Conservation (phyloP, 2,797 vertebrate genomes). For the Hippoglossus hippoglossus region DNA sequence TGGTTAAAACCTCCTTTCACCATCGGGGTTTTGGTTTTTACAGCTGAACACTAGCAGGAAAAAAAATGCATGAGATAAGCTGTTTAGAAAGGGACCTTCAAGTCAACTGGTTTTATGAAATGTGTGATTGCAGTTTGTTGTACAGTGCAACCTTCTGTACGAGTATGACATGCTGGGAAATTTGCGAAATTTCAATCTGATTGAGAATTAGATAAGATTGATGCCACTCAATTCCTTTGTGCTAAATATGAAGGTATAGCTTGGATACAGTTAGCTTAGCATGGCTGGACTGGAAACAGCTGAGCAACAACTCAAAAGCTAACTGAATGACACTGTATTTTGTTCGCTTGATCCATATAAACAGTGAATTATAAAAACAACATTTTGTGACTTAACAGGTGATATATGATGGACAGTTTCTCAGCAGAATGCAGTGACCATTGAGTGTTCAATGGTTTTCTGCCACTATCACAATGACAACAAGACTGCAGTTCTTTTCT, state of each 20-base stretch:
- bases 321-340: not conserved
- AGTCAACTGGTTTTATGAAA: slow-evolving; percentile 38
- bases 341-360: too few species aligned
- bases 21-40: slow-evolving; percentile 43
- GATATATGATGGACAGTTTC: too few species aligned
- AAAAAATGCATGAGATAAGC: slow-evolving; percentile 12
- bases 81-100: slow-evolving; percentile 36
- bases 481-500: not conserved
- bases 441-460: too few species aligned
- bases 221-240: not conserved
- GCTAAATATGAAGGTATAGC: not conserved
- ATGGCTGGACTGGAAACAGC: slow-evolving; percentile 4
- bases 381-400: too few species aligned
- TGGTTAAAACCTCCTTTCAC: slow-evolving; percentile 12
- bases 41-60: slow-evolving; percentile 30
- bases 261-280: not conserved
- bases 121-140: slow-evolving; percentile 26
- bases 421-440: too few species aligned
- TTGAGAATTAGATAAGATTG: not conserved
- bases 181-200: not conserved
- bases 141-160: slow-evolving; percentile 1
- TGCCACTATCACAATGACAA: not conserved
- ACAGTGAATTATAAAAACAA: not conserved
- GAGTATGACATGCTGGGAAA: not conserved
- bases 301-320: not conserved